Evolutionary conservation across 2,113 vertebrate species (phyloP), one percentile per base, ranked within the genome.

Genomic region (Etia nguti): DNA sequence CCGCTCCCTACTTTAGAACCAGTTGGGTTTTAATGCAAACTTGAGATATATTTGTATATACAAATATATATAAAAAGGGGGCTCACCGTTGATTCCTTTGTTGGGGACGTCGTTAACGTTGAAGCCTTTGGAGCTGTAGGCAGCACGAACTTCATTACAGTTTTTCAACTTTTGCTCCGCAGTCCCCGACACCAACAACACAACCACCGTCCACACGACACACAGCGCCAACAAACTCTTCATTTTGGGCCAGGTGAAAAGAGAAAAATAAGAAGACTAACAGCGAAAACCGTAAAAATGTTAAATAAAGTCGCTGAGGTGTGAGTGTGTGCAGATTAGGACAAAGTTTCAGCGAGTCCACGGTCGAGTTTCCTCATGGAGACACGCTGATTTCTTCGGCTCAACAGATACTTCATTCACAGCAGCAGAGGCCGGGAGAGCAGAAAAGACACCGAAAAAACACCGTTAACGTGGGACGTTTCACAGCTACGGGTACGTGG

Each of bases 71-170:
- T 75, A 4, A 12, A 38, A 26, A 2, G 3, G 26, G 5, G 80
- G 75, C 97, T 96, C 95, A 98, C 98, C 98, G 80, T 96, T 96
- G 46, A 98, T 94, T 89, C 97, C 97, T 94, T 97, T 97, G 94
- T 96, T 96, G 84, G 98, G 98, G 16, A 97, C 98, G 65, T 99
- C 98, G 93, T 97, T 97, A 73, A 96, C 95, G 96, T 98, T 97
- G 96, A 98, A 98, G 88, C 97, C 98, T 85, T 97, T 97, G 91
- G 97, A 97, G 89, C 96, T 97, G 95, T 97, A 98, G 16, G 97
- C 97, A 36, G 90, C 95, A 13, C 95, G 95, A 36, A 99, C 97
- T 90, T 98, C 97, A 82, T 97, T 97, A 90, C 98, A 98, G 97
- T 97, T 98, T 91, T 96, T 97, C 77, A 96, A 95, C 94, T 97